These are phyloP conservation scores for Catharus minimus DNA, from an alignment of 2,113 vertebrate species.

Conservation along the genomic window DNA sequence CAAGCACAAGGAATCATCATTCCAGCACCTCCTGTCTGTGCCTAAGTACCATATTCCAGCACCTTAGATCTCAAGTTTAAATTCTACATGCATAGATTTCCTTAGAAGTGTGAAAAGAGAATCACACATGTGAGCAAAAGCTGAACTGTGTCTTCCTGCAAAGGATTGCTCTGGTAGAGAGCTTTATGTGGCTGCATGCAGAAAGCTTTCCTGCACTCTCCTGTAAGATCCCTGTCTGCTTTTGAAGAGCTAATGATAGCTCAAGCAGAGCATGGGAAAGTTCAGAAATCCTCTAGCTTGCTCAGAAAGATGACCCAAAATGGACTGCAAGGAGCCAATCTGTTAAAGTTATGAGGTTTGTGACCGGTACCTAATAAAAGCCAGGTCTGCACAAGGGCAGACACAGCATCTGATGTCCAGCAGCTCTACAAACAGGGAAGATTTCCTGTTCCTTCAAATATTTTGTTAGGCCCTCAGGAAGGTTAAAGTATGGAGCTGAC, in stretches of 20 bases:
- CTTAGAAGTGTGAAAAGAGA: background rate
- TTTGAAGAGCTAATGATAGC: background rate
- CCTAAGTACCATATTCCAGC: background rate
- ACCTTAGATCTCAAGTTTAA: background rate
- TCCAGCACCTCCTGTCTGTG: background rate
- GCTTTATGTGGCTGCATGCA: background rate
- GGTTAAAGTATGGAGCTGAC: background rate
- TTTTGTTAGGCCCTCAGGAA: background rate
- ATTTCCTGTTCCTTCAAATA: background rate
- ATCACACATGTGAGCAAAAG: background rate
- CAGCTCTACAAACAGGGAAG: background rate
- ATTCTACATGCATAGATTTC: background rate
- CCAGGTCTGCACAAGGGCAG: background rate
- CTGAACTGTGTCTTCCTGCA: background rate
- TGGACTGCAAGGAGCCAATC: background rate
- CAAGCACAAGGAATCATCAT: background rate
- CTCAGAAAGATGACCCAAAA: background rate
- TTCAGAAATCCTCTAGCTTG: background rate
- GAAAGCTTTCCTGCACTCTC: background rate
- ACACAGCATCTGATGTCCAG: background rate
- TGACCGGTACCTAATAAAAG: background rate
- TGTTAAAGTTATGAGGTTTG: background rate
- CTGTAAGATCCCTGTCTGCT: background rate
- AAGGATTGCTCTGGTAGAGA: background rate
- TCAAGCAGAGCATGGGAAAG: background rate